Percentiles rank a stretch among this genome's conserved stretches.
These are phyloP conservation scores for Rhea pennata DNA, from an alignment of 2,113 vertebrate genomes.

Conservation along the genomic window DNA sequence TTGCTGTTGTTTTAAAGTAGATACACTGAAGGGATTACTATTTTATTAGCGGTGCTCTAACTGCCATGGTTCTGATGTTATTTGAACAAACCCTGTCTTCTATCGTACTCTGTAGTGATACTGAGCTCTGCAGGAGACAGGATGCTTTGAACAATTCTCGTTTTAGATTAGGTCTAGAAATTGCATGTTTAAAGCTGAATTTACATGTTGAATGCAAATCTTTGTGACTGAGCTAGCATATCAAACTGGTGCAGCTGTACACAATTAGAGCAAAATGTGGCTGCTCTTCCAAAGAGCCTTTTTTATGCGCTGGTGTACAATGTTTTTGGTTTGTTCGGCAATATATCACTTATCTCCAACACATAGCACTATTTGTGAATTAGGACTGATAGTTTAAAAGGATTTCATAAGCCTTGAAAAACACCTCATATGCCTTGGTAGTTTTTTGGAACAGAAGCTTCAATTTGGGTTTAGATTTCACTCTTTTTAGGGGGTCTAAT, in stretches of 20 bases:
- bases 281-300: not conserved
- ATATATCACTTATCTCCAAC: not conserved
- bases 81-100: conserved; percentile 41
- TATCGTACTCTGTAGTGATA: conserved; percentile 1
- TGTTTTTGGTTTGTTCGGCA: conserved; percentile 20
- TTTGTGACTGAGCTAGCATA: conserved; percentile 43
- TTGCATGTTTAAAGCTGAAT: conserved; percentile 55
- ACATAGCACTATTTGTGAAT: not conserved
- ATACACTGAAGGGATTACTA: conserved; percentile 24
- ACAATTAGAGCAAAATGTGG: conserved; percentile 40
- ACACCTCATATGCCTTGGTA: not conserved
- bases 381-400: conserved; percentile 12
- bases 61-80: conserved; percentile 19
- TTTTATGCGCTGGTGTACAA: not conserved
- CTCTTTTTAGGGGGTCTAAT: not conserved
- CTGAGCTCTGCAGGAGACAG: conserved; percentile 36
- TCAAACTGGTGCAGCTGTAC: conserved; percentile 39
- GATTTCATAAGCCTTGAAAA: not conserved
- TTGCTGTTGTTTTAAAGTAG: conserved; percentile 4
- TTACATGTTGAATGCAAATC: conserved; percentile 32
- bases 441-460: not conserved
- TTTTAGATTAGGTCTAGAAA: conserved; percentile 28
- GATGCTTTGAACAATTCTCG: conserved; percentile 33
- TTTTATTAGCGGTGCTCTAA: conserved; percentile 54
- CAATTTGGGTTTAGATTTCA: not conserved